Evolutionary conservation across 2,797 vertebrate genomes (phyloP), one percentile per base, ranked within the genome.

Genomic region (Pyrocephalus nanus): DNA sequence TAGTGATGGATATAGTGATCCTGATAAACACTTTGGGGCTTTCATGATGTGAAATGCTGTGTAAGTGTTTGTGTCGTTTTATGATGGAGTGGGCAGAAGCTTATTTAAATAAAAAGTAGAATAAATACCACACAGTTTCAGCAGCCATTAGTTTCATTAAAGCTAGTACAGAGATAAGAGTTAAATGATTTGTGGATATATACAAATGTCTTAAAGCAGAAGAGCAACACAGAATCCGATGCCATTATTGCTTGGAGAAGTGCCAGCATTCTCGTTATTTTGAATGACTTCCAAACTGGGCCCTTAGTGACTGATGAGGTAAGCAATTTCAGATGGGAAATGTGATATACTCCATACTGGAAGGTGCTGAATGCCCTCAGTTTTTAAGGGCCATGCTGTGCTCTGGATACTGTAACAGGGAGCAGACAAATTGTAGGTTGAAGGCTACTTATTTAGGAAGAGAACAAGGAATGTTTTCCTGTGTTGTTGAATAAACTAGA

Each of bases 181-280:
- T 79, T 82, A 85, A 87, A 69, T 82, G 81, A 85, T 92, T 92
- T 95, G 92, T 93, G 73, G 69, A 62, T 94, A 55, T 70, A 67
- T 54, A 92, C 88, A 85, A 85, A 74, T 70, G 53, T 76, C 77
- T 94, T 92, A 73, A 93, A 92, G 75, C 51, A 86, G 67, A 74
- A 87, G 87, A 92, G 73, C 77, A 91, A 66, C 43, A 26, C 9
- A 38, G 72, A 79, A 61, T 66, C 54, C 70, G 62, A 11, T 80
- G 75, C 72, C 36, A 40, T 87, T 96, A 89, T 74, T 91, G 43
- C 78, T 93, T 91, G 87, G 85, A 91, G 75, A 96, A 86, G 65
- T 96, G 85, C 95, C 91, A 95, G 82, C 8, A 22, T 72, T 92
- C 86, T 95, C 84, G 74, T 93, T 96, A 94, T 75, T 94, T 93